Percentiles rank a stretch among this genome's conserved stretches.
Conservation (phyloP, 2,888 invertebrate genomes). For the Cosmia trapezina region DNA sequence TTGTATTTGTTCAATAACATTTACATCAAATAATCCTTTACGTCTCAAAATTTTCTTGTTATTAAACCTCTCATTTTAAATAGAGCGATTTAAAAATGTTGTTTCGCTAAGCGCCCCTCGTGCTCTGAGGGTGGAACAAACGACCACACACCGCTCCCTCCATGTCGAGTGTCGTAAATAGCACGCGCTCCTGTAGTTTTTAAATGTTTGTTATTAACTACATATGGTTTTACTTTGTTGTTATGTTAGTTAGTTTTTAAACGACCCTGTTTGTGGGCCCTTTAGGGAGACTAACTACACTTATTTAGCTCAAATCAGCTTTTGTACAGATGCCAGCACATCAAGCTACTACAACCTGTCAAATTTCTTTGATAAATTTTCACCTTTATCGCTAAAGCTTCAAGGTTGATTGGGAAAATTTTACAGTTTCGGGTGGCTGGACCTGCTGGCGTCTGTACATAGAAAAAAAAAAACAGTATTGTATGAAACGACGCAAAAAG, state of each 20-base stretch:
- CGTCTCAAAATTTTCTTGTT: slow-evolving; percentile 25
- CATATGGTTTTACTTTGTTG: slow-evolving; percentile 28
- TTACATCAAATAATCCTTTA: slow-evolving; percentile 4
- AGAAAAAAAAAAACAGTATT: no score
- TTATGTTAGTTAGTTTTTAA: slow-evolving; percentile 6
- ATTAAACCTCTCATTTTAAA: slow-evolving; percentile 27
- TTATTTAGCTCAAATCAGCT: no score
- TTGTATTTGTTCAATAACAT: background rate
- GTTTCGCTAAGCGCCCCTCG: slow-evolving; percentile 48
- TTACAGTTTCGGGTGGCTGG: no score
- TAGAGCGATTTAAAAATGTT: slow-evolving; percentile 49
- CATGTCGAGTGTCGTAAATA: slow-evolving; percentile 52
- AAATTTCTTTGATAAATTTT: no score
- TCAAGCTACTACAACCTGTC: no score
- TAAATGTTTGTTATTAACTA: slow-evolving; percentile 52
- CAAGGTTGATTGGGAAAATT: no score
- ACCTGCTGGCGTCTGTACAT: no score
- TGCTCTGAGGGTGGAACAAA: slow-evolving; percentile 51
- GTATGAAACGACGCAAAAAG: no score
- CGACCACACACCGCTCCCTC: slow-evolving; percentile 44
- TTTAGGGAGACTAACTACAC: no score
- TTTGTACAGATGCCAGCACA: no score
- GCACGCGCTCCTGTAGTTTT: slow-evolving; percentile 52
- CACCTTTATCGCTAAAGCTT: no score
- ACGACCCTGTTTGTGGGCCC: background rate